Evolutionary conservation across 2,797 vertebrate genomes (phyloP).

Genomic region (Cetoscarus ocellatus): DNA sequence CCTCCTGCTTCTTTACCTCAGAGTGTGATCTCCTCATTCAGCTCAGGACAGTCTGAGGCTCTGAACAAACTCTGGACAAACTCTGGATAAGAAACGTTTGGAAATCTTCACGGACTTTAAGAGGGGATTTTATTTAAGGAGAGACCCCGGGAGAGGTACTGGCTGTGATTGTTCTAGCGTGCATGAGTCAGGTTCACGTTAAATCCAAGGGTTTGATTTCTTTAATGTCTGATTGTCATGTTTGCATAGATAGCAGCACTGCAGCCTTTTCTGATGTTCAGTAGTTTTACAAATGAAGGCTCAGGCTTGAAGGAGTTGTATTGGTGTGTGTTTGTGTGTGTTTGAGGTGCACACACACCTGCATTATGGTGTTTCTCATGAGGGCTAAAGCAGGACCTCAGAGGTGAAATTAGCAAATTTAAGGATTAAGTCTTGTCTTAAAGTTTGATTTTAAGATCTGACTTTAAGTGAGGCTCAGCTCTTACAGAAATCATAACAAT

Average conservation of each 20-base stretch:
- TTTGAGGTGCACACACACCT: not conserved
- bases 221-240: not conserved
- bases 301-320: not conserved
- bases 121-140: conserved; percentile 29
- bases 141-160: conserved; percentile 47
- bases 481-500: too few relatives aligned
- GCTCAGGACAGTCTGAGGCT: conserved; percentile 40
- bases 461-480: too few relatives aligned
- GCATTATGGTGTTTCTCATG: too few relatives aligned
- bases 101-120: conserved; percentile 7
- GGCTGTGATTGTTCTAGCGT: too few relatives aligned
- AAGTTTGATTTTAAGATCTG: too few relatives aligned
- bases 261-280: too few relatives aligned
- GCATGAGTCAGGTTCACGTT: not conserved
- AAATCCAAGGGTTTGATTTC: not conserved
- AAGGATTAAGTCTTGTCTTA: too few relatives aligned
- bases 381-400: too few relatives aligned
- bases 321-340: conserved; percentile 5
- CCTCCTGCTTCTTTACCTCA: not conserved
- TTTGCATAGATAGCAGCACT: too few relatives aligned
- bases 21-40: conserved; percentile 15
- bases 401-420: too few relatives aligned
- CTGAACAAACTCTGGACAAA: conserved; percentile 38
- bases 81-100: conserved; percentile 26
- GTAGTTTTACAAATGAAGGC: too few relatives aligned